A percentile compares a stretch with the other conserved stretches of the same genome.
These are phyloP conservation scores for Cinara cedri DNA, from an alignment of 2,888 invertebrate species.

Conservation along the genomic window DNA sequence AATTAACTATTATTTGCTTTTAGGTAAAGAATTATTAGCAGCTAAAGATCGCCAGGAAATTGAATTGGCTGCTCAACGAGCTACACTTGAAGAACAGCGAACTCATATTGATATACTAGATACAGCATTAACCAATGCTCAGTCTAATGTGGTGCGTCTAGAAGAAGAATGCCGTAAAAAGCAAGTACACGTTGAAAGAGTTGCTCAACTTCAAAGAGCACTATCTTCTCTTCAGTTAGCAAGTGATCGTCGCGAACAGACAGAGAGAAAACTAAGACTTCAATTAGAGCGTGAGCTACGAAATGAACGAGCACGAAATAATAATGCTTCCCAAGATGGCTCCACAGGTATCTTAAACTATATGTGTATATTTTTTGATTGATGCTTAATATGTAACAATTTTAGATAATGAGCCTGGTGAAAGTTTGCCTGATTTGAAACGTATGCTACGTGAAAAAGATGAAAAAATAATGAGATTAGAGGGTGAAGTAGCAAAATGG, in stretches of 20 bases:
- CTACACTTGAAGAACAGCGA: constrained; percentile 87
- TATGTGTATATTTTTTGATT: neutral
- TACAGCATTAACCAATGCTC: constrained; percentile 88
- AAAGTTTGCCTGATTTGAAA: constrained; percentile 67
- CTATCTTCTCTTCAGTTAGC: constrained; percentile 81
- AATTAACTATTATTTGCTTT: constrained; percentile 35
- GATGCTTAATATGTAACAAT: neutral
- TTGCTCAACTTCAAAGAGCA: constrained; percentile 81
- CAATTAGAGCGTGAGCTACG: constrained; percentile 86
- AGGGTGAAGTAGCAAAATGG: constrained; percentile 84
- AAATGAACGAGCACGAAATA: constrained; percentile 65
- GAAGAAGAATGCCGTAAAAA: constrained; percentile 90
- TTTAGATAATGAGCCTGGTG: constrained; percentile 59
- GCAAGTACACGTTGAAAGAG: constrained; percentile 82
- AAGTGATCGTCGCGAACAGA: constrained; percentile 83
- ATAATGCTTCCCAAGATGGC: constrained; percentile 61
- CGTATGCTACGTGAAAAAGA: constrained; percentile 72
- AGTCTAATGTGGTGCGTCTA: constrained; percentile 82
- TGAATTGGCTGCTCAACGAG: constrained; percentile 86
- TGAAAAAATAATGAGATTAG: constrained; percentile 75
- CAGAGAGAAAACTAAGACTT: constrained; percentile 81
- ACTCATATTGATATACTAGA: constrained; percentile 92
- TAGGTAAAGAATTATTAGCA: constrained; percentile 86
- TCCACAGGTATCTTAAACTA: constrained; percentile 61
- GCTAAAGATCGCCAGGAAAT: constrained; percentile 92